These are phyloP conservation scores for Petaurus breviceps DNA, from an alignment of 2,113 vertebrate species.

Conservation along the genomic window DNA sequence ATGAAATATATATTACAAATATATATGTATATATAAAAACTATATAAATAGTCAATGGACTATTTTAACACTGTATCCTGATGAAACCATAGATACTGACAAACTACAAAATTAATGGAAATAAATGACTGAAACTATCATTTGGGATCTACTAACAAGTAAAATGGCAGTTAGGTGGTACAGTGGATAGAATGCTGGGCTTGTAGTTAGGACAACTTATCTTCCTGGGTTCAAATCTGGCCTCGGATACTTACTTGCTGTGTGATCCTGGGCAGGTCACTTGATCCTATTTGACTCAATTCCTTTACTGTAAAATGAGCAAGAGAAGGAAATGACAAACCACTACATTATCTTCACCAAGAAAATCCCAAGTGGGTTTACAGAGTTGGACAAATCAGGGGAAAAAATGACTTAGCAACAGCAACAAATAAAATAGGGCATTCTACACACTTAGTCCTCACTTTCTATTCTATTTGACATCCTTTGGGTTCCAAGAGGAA, in stretches of 20 bases:
- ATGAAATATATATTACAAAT: too few species aligned
- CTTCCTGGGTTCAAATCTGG: not conserved
- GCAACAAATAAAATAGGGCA: not conserved
- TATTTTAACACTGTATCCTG: not conserved
- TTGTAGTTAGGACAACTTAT: not conserved
- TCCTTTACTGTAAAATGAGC: not conserved
- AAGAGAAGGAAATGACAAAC: not conserved
- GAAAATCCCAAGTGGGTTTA: not conserved
- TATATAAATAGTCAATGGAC: not conserved
- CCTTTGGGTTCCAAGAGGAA: not conserved
- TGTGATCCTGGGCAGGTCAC: not conserved
- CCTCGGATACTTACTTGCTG: not conserved
- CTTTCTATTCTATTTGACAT: not conserved
- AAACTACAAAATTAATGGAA: not conserved
- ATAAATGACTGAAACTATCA: not conserved
- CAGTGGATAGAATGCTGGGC: not conserved
- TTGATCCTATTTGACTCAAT: not conserved
- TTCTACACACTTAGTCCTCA: not conserved
- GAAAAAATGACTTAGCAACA: not conserved
- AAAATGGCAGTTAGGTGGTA: not conserved
- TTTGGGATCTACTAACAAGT: not conserved
- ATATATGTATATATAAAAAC: too few species aligned
- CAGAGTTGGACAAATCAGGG: not conserved
- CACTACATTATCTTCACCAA: not conserved
- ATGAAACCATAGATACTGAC: not conserved